phyloP scores from a whole-genome alignment of 64 coral and sea anemone species.

The Exaiptasia diaphana region DNA sequence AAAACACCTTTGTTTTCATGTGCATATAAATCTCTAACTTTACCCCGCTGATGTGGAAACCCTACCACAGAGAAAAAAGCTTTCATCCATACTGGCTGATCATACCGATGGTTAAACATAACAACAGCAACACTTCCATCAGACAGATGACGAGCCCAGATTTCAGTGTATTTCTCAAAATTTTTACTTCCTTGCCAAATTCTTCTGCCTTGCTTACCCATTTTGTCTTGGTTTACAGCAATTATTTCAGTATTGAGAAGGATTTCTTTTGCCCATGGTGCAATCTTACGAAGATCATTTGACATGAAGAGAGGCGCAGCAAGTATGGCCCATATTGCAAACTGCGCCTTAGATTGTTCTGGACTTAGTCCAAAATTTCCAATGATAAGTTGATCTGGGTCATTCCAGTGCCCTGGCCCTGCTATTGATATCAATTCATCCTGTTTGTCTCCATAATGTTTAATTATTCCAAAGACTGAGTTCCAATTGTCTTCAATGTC shows the following conservation, averaged over 20 bases:
- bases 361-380: constrained; percentile 85
- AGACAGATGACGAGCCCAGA: constrained; percentile 69
- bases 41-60: not conserved
- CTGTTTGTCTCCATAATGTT: constrained; percentile 80
- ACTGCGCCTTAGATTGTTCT: constrained; percentile 74
- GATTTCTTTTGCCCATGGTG: constrained; percentile 82
- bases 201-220: constrained; percentile 60
- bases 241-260: constrained; percentile 80
- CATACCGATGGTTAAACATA: constrained; percentile 59
- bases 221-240: constrained; percentile 76
- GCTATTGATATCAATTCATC: constrained; percentile 54
- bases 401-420: constrained; percentile 90
- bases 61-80: constrained; percentile 33
- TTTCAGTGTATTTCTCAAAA: constrained; percentile 21
- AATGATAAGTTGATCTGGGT: constrained; percentile 81
- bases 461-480: constrained; percentile 51
- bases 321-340: constrained; percentile 82
- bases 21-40: constrained; percentile 65
- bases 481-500: constrained; percentile 77
- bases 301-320: constrained; percentile 89
- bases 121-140: constrained; percentile 75
- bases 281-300: constrained; percentile 85
- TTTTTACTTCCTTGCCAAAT: constrained; percentile 16
- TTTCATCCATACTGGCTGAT: constrained; percentile 65
- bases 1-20: constrained; percentile 69